Evolutionary conservation across 2,797 vertebrate species (phyloP).

Genomic region (Hoplostethus mediterraneus): DNA sequence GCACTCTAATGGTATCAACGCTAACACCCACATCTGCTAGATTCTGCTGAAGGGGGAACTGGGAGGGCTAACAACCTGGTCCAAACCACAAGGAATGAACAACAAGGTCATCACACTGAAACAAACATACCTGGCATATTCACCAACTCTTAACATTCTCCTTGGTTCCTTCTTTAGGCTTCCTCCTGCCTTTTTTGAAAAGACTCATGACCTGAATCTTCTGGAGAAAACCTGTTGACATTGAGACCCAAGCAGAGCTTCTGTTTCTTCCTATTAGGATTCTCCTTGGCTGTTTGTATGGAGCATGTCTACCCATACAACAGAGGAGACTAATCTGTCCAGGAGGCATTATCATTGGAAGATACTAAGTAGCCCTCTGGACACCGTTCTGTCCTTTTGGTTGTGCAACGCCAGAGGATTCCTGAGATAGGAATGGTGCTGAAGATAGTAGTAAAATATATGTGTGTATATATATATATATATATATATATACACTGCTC

Average conservation of each 20-base stretch:
- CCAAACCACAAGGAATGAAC: no score
- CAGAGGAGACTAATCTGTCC: constrained; percentile 9
- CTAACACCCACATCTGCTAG: constrained; percentile 7
- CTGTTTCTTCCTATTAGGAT: constrained; percentile 20
- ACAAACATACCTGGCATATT: not conserved
- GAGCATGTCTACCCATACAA: no score
- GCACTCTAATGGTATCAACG: not conserved
- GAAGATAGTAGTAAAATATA: constrained; percentile 11
- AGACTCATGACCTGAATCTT: not conserved
- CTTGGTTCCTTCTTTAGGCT: no score
- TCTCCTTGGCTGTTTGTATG: constrained; percentile 21
- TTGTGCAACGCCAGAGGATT: no score
- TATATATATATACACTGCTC: no score
- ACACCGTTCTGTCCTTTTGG: constrained; percentile 13
- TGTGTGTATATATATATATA: constrained; percentile 29
- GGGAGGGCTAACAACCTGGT: no score
- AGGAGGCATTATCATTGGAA: constrained; percentile 23
- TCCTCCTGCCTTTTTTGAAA: not conserved
- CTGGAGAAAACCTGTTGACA: not conserved
- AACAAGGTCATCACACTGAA: not conserved
- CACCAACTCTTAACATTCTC: no score
- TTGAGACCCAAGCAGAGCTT: not conserved
- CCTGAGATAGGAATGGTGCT: no score
- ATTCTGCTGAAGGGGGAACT: not conserved
- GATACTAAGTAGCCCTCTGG: constrained; percentile 31